Evolutionary conservation across 92 coral and sea anemone species (phyloP).

Genomic region (Scolanthus callimorphus): DNA sequence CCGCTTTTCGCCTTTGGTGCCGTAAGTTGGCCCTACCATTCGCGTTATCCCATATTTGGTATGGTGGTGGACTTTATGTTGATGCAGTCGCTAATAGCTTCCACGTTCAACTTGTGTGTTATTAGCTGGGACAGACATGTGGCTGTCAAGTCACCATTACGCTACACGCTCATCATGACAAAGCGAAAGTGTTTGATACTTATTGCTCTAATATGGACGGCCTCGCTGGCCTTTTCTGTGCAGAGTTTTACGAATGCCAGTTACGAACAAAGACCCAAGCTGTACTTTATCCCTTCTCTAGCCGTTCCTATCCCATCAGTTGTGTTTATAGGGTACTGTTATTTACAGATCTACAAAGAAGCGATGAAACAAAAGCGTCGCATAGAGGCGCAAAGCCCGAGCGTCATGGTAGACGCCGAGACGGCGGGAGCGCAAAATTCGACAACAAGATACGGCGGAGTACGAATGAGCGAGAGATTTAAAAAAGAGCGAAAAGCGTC

Average conservation of each 20-base stretch:
- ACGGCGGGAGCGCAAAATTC: too few relatives aligned
- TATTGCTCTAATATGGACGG: constrained; percentile 15
- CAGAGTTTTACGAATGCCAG: constrained; percentile 25
- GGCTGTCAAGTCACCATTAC: constrained; percentile 19
- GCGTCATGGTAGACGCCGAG: constrained; percentile 23
- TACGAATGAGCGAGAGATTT: not conserved
- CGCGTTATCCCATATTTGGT: constrained; percentile 20
- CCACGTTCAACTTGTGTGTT: constrained; percentile 23
- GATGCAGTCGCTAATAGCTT: constrained; percentile 24
- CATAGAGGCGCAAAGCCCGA: constrained; percentile 30
- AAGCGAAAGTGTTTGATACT: not conserved
- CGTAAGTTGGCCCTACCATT: constrained; percentile 33
- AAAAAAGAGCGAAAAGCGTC: constrained; percentile 33
- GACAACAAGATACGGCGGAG: not conserved
- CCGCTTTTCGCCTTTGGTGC: constrained; percentile 33
- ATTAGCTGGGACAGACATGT: constrained; percentile 30
- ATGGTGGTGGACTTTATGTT: constrained; percentile 29
- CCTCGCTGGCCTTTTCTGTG: constrained; percentile 11
- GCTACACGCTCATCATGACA: constrained; percentile 27
- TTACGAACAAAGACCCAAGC: constrained; percentile 29
- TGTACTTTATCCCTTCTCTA: constrained; percentile 22
- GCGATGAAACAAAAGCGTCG: constrained; percentile 25
- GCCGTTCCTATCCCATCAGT: constrained; percentile 21
- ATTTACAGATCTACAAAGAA: constrained; percentile 29
- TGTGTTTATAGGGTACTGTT: constrained; percentile 23